Conservation (phyloP, 2,113 vertebrate species). For the Ciconia maguari region DNA sequence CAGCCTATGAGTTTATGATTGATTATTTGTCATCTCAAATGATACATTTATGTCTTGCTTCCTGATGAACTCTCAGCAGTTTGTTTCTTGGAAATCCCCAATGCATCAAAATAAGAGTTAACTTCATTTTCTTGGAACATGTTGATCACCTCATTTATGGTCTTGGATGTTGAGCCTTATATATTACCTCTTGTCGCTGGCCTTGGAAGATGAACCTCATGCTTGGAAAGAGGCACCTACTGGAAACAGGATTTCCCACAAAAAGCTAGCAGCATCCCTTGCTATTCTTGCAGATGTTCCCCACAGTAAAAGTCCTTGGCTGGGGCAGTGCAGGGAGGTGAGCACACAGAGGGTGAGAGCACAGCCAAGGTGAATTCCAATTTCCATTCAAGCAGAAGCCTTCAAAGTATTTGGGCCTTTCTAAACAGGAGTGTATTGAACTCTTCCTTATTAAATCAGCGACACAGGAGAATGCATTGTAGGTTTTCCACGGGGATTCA, state of each 20-base stretch:
- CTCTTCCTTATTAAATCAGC: constrained; percentile 33
- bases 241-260: background rate
- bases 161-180: background rate
- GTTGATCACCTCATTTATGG: background rate
- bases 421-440: background rate
- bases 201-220: background rate
- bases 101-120: background rate
- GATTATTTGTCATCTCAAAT: constrained; percentile 19
- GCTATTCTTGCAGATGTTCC: background rate
- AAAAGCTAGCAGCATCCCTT: background rate
- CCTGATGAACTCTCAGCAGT: background rate
- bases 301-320: background rate
- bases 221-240: background rate
- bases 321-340: background rate
- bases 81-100: background rate
- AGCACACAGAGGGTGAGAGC: background rate
- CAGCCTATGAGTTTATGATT: background rate
- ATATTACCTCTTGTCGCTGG: background rate
- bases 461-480: constrained; percentile 8
- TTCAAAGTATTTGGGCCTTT: constrained; percentile 16
- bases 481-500: background rate
- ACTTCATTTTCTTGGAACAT: background rate
- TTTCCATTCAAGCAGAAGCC: constrained; percentile 43
- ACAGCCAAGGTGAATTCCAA: constrained; percentile 18
- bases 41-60: background rate